A percentile compares a stretch with the other conserved stretches of the same genome.
Evolutionary conservation across 2,888 invertebrate species (phyloP).

Genomic region (Atethmia centrago): DNA sequence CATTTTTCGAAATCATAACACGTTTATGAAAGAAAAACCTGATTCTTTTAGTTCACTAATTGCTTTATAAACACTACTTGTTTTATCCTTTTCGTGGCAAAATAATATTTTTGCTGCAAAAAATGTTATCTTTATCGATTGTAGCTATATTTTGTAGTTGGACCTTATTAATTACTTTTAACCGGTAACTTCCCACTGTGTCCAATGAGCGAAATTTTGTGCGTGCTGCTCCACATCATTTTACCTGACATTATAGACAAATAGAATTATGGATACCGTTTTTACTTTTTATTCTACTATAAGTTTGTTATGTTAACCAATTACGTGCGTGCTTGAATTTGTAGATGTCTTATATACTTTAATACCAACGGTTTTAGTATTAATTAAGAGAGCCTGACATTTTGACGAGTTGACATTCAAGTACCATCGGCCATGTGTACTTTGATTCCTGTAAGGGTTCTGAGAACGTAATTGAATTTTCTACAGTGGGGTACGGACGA

Average conservation of each 20-base stretch:
- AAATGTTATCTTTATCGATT: constrained; percentile 16
- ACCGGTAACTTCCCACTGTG: no score
- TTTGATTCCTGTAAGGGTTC: constrained; percentile 49
- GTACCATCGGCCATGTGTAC: constrained; percentile 32
- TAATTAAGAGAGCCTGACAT: constrained; percentile 55
- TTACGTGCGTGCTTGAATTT: constrained; percentile 51
- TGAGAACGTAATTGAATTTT: constrained; percentile 40
- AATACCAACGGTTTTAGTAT: constrained; percentile 39
- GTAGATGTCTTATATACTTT: constrained; percentile 18
- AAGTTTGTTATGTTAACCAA: constrained; percentile 27
- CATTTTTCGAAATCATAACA: constrained; percentile 79
- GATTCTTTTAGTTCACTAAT: constrained; percentile 67
- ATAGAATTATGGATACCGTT: constrained; percentile 36
- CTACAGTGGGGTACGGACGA: constrained; percentile 1
- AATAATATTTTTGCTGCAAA: constrained; percentile 3
- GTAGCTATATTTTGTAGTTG: constrained; percentile 4
- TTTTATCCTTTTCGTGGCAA: constrained; percentile 22
- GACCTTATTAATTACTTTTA: constrained; percentile 28
- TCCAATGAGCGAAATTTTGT: no score
- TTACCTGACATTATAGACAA: constrained; percentile 56
- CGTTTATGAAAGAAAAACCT: constrained; percentile 69
- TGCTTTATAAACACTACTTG: constrained; percentile 26
- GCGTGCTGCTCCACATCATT: constrained; percentile 18
- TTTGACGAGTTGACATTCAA: constrained; percentile 59
- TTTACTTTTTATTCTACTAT: constrained; percentile 16